Base-by-base conservation (phyloP, 2,113 vertebrate genomes). In the Brevimyrus niger region DNA sequence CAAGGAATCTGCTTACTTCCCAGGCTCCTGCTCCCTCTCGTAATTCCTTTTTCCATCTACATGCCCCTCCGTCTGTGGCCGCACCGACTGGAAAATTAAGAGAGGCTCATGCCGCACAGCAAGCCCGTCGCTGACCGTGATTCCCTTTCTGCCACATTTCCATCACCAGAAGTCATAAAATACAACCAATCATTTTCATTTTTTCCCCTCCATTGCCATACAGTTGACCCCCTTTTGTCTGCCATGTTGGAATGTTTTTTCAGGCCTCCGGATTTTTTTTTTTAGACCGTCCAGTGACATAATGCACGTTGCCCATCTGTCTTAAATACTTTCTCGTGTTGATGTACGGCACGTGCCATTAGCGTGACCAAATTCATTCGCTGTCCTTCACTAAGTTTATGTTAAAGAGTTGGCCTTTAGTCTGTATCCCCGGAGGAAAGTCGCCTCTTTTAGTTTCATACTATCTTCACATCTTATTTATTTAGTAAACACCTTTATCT, bases 121-220 rank as follows among this genome's bases (percentile, higher is more conserved):
- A 94, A 95, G 95, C 94, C 93, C 95, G 95, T 95, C 95, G 93
- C 95, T 96, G 95, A 96, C 95, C 95, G 94, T 95, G 94, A 95
- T 96, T 96, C 94, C 94, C 94, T 94, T 93, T 95, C 92, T 51
- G 95, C 95, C 95, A 95, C 95, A 96, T 96, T 96, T 96, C 95
- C 95, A 96, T 96, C 95, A 95, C 94, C 94, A 94, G 55, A 92
- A 92, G 91, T 90, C 93, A 95, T 95, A 94, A 94, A 95, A 95
- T 94, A 95, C 94, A 94, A 95, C 95, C 95, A 95, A 95, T 96
- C 94, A 95, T 96, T 96, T 96, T 94, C 94, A 93, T 95, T 96
- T 87, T 87, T 86, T 95, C 94, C 95, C 93, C 93, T 94, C 94
- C 92, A 90, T 95, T 92, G 93, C 95, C 94, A 94, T 94, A 93